Conservation (phyloP, 2,113 vertebrate genomes). For the Syngnathus floridae region DNA sequence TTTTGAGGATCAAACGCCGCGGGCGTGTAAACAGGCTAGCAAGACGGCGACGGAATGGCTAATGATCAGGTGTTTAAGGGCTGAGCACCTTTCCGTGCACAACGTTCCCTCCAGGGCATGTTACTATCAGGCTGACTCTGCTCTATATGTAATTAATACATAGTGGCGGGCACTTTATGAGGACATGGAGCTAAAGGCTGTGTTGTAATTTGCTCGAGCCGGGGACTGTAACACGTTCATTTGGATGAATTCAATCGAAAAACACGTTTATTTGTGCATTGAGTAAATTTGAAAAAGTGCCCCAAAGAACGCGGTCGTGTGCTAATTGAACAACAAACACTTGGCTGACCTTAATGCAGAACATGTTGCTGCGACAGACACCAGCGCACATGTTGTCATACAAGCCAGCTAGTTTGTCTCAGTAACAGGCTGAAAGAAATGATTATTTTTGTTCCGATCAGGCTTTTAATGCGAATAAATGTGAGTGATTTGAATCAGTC, state of each 20-base stretch:
- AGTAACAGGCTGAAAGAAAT: too few relatives aligned
- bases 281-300: not conserved
- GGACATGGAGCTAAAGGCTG: not conserved
- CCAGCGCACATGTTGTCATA: not conserved
- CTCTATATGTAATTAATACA: conserved; percentile 68
- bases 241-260: not conserved
- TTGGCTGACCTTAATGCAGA: not conserved
- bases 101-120: conserved; percentile 54
- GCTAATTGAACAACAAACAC: not conserved
- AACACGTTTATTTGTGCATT: not conserved
- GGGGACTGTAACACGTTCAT: not conserved
- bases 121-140: conserved; percentile 61
- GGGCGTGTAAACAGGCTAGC: conserved; percentile 28
- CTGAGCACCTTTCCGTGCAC: conserved; percentile 22
- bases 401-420: too few relatives aligned
- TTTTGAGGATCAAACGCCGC: conserved; percentile 49
- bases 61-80: conserved; percentile 36
- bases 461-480: too few relatives aligned
- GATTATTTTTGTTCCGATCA: too few relatives aligned
- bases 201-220: not conserved
- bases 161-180: conserved; percentile 16
- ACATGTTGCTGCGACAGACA: not conserved
- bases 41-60: conserved; percentile 16
- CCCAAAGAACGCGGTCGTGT: not conserved
- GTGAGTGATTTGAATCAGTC: too few relatives aligned